Conservation (phyloP, 2,888 invertebrate genomes). For the Octonoba sinensis region DNA sequence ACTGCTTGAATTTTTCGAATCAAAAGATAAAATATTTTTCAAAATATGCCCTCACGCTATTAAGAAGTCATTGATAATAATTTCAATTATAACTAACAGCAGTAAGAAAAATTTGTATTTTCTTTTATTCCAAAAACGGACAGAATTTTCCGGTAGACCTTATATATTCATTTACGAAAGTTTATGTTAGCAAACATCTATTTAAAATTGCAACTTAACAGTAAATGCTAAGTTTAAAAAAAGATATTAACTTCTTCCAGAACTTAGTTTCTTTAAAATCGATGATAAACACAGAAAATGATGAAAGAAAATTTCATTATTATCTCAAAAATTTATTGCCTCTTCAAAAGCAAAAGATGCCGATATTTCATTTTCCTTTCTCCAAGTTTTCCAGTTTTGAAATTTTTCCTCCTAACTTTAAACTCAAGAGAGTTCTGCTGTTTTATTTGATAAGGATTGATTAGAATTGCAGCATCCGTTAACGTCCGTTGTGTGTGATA, state of each 20-base stretch:
- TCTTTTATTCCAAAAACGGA: too few relatives aligned
- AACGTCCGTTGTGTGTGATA: conserved; percentile 41
- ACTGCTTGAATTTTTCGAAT: too few relatives aligned
- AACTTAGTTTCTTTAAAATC: background rate
- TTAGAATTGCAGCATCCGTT: conserved; percentile 43
- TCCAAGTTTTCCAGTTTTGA: conserved; percentile 42
- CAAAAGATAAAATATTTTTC: too few relatives aligned
- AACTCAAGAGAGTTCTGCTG: conserved; percentile 36
- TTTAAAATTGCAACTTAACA: too few relatives aligned
- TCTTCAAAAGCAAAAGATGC: conserved; percentile 42
- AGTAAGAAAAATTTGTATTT: too few relatives aligned
- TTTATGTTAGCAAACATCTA: too few relatives aligned
- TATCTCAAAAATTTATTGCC: conserved; percentile 53
- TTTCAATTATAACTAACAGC: too few relatives aligned
- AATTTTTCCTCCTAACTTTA: conserved; percentile 23
- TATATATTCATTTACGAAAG: too few relatives aligned
- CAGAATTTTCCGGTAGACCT: too few relatives aligned
- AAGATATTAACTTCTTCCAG: background rate
- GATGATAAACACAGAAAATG: conserved; percentile 35
- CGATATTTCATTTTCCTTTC: conserved; percentile 57
- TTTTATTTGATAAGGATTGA: conserved; percentile 61
- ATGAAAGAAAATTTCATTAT: conserved; percentile 21
- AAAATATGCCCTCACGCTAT: too few relatives aligned
- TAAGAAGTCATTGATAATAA: too few relatives aligned
- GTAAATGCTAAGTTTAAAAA: too few relatives aligned